Evolutionary conservation across 2,797 vertebrate species (phyloP).

Genomic region (Ptychadena robeensis): DNA sequence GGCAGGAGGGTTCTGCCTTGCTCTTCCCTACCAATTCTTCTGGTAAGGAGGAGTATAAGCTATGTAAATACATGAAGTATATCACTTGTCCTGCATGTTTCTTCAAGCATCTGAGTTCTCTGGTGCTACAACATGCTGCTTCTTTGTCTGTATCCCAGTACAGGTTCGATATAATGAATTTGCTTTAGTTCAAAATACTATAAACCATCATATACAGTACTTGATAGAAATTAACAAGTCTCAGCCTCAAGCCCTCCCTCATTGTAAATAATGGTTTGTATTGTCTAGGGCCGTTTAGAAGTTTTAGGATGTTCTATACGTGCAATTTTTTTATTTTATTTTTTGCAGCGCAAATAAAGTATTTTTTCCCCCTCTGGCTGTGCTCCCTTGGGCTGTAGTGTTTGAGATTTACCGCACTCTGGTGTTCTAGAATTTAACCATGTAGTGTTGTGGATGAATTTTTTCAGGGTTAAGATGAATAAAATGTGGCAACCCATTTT

Average conservation of each 20-base stretch:
- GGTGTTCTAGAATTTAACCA: background rate
- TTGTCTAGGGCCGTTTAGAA: constrained; percentile 16
- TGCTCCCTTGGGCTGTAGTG: background rate
- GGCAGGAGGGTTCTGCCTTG: background rate
- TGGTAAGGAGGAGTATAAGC: constrained; percentile 2
- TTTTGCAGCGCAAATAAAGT: constrained; percentile 46
- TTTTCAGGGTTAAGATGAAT: background rate
- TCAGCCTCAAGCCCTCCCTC: constrained; percentile 20
- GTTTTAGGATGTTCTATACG: constrained; percentile 26
- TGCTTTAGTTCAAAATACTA: constrained; percentile 21
- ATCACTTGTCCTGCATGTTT: constrained; percentile 5
- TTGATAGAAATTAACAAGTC: constrained; percentile 15
- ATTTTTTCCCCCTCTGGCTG: background rate
- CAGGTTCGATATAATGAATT: constrained; percentile 7
- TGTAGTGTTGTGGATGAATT: background rate
- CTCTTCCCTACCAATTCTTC: background rate
- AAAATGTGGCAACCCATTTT: background rate
- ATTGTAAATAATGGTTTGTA: constrained; percentile 59
- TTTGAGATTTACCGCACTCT: background rate
- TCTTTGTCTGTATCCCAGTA: background rate
- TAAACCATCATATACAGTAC: background rate
- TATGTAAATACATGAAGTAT: constrained; percentile 22
- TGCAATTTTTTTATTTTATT: no score
- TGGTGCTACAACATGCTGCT: background rate
- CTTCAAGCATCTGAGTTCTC: background rate